Evolutionary conservation across 2,797 vertebrate genomes (phyloP).

Genomic region (Helostoma temminkii): DNA sequence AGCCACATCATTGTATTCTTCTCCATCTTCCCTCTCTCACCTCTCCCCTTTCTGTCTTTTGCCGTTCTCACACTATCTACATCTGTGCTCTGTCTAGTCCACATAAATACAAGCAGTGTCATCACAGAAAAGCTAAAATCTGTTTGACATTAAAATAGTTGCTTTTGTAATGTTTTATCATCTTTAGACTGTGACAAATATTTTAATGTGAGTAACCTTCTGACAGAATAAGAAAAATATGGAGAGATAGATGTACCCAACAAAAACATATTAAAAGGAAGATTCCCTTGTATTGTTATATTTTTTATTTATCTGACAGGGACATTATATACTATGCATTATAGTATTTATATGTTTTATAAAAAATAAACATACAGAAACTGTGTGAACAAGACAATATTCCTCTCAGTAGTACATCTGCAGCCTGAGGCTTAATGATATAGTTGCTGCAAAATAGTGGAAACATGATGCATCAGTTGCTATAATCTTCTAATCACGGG

Average conservation of each 20-base stretch:
- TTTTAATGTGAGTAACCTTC: not conserved
- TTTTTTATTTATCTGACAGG: not conserved
- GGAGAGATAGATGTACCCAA: not conserved
- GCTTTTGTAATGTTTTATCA: constrained; percentile 1
- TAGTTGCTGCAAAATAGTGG: too few species aligned
- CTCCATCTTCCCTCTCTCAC: constrained; percentile 75
- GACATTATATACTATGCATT: too few species aligned
- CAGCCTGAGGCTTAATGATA: too few species aligned
- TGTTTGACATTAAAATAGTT: constrained; percentile 19
- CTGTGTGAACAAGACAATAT: too few species aligned
- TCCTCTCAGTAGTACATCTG: too few species aligned
- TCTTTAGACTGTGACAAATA: not conserved
- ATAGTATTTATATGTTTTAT: not conserved
- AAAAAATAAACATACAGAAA: too few species aligned
- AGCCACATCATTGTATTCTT: constrained; percentile 86
- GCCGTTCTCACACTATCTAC: constrained; percentile 69
- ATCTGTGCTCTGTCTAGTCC: constrained; percentile 49
- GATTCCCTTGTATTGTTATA: not conserved
- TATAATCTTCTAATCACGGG: constrained; percentile 7
- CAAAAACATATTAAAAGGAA: not conserved
- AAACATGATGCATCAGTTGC: not conserved
- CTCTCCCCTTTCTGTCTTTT: constrained; percentile 68
- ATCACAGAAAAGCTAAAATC: constrained; percentile 31
- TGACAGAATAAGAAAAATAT: not conserved
- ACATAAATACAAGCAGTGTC: constrained; percentile 37